Evolutionary conservation across 2,797 vertebrate species (phyloP), one percentile per base, ranked within the genome.

Genomic region (Antennarius maculatus): DNA sequence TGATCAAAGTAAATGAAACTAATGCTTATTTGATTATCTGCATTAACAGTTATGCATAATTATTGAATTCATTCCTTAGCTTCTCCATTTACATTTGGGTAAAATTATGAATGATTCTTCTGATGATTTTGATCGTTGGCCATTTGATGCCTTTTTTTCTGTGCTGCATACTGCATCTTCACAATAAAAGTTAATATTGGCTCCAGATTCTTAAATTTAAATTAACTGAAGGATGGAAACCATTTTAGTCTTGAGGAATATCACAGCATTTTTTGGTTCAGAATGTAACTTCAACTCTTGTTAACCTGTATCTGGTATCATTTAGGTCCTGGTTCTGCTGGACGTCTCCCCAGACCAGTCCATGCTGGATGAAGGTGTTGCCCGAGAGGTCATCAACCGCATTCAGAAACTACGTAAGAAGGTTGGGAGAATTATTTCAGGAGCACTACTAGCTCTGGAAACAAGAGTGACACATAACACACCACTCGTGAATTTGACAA

Each of bases 341-440:
- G 96, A 99, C 43, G 90, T 99, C 69, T 93, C 94, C 39, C 97
- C 97, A 0, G 96, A 99, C 89, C 97, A 98, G 89, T 95, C 96
- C 50, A 97, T 99, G 98, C 84, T 98, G 63, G 96, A 98, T 69
- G 96, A 99, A 87, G 97, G 98, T 1, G 95, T 99, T 73, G 97
- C 97, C 58, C 92, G 97, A 41, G 98, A 99, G 61, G 97, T 99
- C 83, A 98, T 99, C 85, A 99, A 99, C 88, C 97, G 97, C 81
- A 97, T 99, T 84, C 98, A 99, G 92, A 99, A 99, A 83, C 95
- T 99, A 70, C 95, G 97, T 61, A 99, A 99, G 88, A 99, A 99
- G 97, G 98, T 23, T 97, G 66, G 74, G 82, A 37, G 52, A 52
- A 41, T 69, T 78, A 80, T 83, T 84, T 65, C 39, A 61, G 57